Base-by-base conservation (phyloP, 1,140 invertebrate genomes). In the Drosophila repleta region DNA sequence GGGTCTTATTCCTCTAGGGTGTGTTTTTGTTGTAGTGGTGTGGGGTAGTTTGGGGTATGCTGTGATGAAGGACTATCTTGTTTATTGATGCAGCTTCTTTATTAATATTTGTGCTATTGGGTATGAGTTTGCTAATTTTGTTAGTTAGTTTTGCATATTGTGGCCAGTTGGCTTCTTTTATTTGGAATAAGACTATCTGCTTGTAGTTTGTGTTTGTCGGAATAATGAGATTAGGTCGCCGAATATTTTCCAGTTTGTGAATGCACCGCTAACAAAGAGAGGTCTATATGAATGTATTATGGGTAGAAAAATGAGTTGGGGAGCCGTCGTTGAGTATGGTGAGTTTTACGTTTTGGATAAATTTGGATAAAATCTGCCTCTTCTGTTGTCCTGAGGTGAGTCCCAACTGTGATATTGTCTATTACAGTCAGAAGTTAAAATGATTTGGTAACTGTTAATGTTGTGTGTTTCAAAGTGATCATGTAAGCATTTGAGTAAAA, bases 1-100 rank as follows among this genome's bases (percentile, higher is more conserved):
- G 37, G 43, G 18, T 46, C 43, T 46, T 46, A 21, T 20, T 46
- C 43, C 43, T 13, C 43, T 18, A 41, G 11, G 53, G 37, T 5
- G 37, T 56, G 6, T 56, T 56, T 20, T 41, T 46, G 43, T 3
- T 46, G 43, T 20, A 21, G 17, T 13, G 43, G 2, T 46, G 43
- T 13, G 43, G 18, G 18, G 18, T 46, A 20, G 18, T 46, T 18
- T 46, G 17, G 8, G 43, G 43, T 21, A 46, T 46, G 13, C 43
- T 46, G 3, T 46, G 17, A 3, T 46, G 43, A 8, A 46, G 43
- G 8, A 46, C 21, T 20, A 46, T 46, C 21, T 46, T 46, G 18
- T 46, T 46, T 7, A 46, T 2, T 2, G 10, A 20, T 46, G 43
- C 43, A 0, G 18, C 43, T 46, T 46, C 43, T 46, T 46, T 46